Evolutionary conservation across 2,113 vertebrate species (phyloP).

Genomic region (Salvator merianae): DNA sequence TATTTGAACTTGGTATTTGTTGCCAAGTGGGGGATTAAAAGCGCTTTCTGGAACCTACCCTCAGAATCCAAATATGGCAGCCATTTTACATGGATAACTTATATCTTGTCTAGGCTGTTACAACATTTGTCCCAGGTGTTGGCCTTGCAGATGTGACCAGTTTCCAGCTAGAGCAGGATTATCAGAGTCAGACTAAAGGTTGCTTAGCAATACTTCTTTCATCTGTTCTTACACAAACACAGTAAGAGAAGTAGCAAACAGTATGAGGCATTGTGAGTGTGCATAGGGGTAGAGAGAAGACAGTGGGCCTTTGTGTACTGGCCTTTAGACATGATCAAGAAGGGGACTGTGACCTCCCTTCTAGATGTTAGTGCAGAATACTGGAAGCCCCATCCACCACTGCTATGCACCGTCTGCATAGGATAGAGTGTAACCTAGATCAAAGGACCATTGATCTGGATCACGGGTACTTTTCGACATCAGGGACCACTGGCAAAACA

Average conservation of each 20-base stretch:
- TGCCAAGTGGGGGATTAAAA: conserved; percentile 9
- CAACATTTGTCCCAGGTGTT: neutral
- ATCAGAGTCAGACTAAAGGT: neutral
- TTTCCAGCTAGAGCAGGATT: neutral
- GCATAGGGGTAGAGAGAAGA: neutral
- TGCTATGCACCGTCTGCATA: no score
- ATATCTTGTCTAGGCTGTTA: neutral
- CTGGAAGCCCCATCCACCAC: no score
- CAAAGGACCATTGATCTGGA: no score
- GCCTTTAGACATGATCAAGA: no score
- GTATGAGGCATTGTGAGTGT: neutral
- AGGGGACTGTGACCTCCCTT: no score
- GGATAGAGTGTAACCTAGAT: no score
- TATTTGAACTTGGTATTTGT: neutral
- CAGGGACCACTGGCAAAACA: no score
- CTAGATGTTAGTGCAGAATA: no score
- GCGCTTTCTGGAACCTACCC: neutral
- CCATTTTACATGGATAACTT: neutral
- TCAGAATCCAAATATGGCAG: no score
- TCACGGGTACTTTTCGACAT: no score
- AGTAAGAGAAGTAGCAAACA: neutral
- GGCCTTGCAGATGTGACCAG: neutral
- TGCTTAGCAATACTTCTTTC: neutral
- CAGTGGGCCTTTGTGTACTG: no score
- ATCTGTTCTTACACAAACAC: neutral